Conservation (phyloP, 2,888 invertebrate genomes). For the Drosophila siamana region DNA sequence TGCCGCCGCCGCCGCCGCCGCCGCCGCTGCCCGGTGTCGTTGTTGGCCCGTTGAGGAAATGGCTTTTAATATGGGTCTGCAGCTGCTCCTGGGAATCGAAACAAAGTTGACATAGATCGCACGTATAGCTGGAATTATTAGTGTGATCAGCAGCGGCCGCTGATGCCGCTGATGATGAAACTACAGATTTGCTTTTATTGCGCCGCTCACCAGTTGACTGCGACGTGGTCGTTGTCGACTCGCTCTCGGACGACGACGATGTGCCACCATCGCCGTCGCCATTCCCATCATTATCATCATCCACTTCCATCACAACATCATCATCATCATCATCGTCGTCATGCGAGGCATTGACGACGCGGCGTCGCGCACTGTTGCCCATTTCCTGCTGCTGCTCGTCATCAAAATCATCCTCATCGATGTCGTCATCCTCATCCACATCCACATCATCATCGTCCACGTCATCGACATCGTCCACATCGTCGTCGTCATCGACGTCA, state of each 20-base stretch:
- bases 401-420: slow-evolving; percentile 44
- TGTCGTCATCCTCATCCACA: slow-evolving; percentile 44
- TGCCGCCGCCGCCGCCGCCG: slow-evolving; percentile 6
- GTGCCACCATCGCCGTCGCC: slow-evolving; percentile 51
- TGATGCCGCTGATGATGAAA: slow-evolving; percentile 46
- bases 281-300: slow-evolving; percentile 35
- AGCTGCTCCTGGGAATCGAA: slow-evolving; percentile 84
- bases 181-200: slow-evolving; percentile 47
- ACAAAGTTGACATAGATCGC: slow-evolving; percentile 85
- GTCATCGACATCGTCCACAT: slow-evolving; percentile 47
- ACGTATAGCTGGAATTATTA: slow-evolving; percentile 81
- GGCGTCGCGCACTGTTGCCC: slow-evolving; percentile 2
- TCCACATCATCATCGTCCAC: slow-evolving; percentile 42
- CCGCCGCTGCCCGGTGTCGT: slow-evolving; percentile 32
- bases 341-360: slow-evolving; percentile 17
- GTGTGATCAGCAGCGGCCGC: slow-evolving; percentile 59
- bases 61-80: slow-evolving; percentile 85
- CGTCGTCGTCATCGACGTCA: slow-evolving; percentile 49
- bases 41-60: slow-evolving; percentile 84
- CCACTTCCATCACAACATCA: slow-evolving; percentile 34
- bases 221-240: slow-evolving; percentile 64
- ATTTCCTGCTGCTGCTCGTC: slow-evolving; percentile 29
- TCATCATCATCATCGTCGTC: slow-evolving; percentile 51
- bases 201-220: slow-evolving; percentile 73
- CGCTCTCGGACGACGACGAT: slow-evolving; percentile 60